phyloP scores from a whole-genome alignment of 2,113 vertebrate genomes.

The Casuarius casuarius region DNA sequence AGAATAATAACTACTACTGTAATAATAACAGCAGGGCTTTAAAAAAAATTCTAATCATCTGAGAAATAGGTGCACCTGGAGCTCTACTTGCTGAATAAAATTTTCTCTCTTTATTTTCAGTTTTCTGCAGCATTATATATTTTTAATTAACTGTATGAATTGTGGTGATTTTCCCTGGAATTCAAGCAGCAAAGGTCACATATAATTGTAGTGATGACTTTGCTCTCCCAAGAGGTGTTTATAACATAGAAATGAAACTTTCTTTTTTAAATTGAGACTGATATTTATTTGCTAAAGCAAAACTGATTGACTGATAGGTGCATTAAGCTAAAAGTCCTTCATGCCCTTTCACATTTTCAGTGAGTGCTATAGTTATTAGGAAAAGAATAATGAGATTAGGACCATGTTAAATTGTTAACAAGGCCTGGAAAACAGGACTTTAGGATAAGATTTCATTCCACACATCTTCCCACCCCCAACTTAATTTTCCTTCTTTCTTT shows the following conservation, averaged over 20 bases:
- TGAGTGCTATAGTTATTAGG: neutral
- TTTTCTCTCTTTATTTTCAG: neutral
- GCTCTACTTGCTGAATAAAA: neutral
- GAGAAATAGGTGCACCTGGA: slow-evolving; percentile 24
- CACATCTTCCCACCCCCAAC: neutral
- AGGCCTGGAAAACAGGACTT: neutral
- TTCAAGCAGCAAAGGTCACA: slow-evolving; percentile 3
- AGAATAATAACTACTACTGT: slow-evolving; percentile 2
- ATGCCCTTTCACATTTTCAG: neutral
- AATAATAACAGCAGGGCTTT: neutral
- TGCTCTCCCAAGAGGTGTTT: neutral
- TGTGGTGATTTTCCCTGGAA: slow-evolving; percentile 8
- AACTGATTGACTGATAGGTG: neutral
- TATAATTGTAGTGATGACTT: neutral
- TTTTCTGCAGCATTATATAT: neutral
- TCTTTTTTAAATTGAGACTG: neutral
- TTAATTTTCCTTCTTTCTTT: neutral
- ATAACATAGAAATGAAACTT: neutral
- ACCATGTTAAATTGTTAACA: neutral
- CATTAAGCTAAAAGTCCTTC: slow-evolving; percentile 7
- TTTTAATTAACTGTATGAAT: slow-evolving; percentile 45
- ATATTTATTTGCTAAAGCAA: neutral
- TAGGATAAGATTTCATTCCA: neutral
- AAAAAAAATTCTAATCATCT: neutral
- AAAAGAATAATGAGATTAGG: neutral